These are phyloP conservation scores for Toxostoma redivivum DNA, from an alignment of 2,113 vertebrate species.

Conservation along the genomic window DNA sequence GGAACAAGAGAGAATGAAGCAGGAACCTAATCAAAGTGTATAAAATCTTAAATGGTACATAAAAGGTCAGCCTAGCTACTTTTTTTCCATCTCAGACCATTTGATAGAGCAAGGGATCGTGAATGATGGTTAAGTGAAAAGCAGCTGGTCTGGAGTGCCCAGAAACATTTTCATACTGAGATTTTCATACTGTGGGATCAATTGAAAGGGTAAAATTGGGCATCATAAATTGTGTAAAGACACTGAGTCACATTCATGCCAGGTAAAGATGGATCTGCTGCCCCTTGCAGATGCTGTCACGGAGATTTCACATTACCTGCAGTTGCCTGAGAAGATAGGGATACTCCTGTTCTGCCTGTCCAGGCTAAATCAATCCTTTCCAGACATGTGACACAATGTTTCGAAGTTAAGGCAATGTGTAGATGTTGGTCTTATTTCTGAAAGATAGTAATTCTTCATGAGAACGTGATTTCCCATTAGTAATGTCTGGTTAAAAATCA, in stretches of 20 bases:
- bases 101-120: neutral
- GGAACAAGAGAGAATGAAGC: neutral
- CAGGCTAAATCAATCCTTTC: neutral
- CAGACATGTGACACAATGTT: neutral
- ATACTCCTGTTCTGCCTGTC: neutral
- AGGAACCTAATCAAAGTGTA: conserved; percentile 3
- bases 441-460: neutral
- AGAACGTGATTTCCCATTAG: neutral
- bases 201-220: neutral
- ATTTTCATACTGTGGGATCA: neutral
- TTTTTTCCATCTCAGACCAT: neutral
- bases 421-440: neutral
- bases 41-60: conserved; percentile 34
- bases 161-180: neutral
- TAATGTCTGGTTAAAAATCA: neutral
- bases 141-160: neutral
- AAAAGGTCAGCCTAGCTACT: conserved; percentile 10
- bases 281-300: fast-evolving
- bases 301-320: neutral
- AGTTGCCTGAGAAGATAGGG: neutral
- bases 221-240: fast-evolving
- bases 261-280: neutral
- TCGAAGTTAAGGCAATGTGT: neutral
- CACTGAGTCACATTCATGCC: neutral
- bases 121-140: conserved; percentile 29